Base-by-base conservation (phyloP, 2,888 invertebrate genomes). In the Pandemis heparana region DNA sequence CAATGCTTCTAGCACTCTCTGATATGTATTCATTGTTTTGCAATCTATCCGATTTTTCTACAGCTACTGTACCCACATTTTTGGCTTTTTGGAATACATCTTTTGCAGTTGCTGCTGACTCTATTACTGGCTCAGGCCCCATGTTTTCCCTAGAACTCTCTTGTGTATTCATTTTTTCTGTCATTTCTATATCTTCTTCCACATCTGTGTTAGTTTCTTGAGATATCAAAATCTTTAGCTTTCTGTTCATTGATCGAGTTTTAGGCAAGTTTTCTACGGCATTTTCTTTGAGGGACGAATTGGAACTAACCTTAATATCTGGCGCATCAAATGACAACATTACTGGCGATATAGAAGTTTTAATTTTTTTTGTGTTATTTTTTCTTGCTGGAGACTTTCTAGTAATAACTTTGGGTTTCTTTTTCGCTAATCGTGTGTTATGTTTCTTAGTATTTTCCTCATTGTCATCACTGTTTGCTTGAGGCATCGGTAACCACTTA, bases 331-430 rank as follows among this genome's bases (percentile, higher is more conserved):
- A 82, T 3, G 83, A 83, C 5, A 85, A 65, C 75, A 82, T 85
- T 63, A 90, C 83, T 0, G 91, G 91, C 0, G 91, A 90, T 75
- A 91, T 91, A 2, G 79, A 59, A 5, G 88, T 85, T 74, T 73
- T 79, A 5, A 74, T 70, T n/a, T 62, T 61, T 43, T 10, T 65
- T 41, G 5, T 10, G 0, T 59, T 75, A 6, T 61, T 51, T 51
- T 64, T 46, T 60, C n/a, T 61, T 38, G 63, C 46, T 3, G 65
- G 59, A 38, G 41, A 43, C 12, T 60, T 59, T 62, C 71, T 41
- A 23, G 12, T 66, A 41, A 67, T 32, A 32, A 8, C 38, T 10
- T 18, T 12, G 7, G 9, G 23, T 70, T 39, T 41, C n/a, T 75
- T 71, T 3, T 16, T 60, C 71, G 41, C 64, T 62, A 39, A 23